Conservation (phyloP, 2,113 vertebrate genomes). For the Neotragus pygmaeus region DNA sequence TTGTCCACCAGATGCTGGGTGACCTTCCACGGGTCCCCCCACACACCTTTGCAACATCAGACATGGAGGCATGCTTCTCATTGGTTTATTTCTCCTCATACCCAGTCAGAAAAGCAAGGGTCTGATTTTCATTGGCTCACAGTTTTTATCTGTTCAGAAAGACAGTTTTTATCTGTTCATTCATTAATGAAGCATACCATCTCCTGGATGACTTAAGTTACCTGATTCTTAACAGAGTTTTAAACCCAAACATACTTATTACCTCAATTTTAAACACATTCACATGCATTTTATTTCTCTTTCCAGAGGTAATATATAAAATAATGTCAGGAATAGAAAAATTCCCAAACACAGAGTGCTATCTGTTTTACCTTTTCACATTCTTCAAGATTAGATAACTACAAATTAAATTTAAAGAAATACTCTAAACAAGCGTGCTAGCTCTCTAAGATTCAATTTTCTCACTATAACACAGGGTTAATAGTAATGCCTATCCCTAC, state of each 20-base stretch:
- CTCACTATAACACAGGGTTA: neutral
- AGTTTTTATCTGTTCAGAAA: neutral
- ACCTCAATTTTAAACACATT: neutral
- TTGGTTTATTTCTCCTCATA: neutral
- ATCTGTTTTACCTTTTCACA: neutral
- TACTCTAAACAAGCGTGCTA: neutral
- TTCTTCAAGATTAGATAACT: neutral
- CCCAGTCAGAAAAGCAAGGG: neutral
- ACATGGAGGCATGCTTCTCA: neutral
- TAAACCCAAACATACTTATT: neutral
- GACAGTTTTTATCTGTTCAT: too few species aligned
- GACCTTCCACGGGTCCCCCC: accelerated
- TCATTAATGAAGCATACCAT: neutral
- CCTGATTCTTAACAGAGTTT: neutral
- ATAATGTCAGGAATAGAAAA: neutral
- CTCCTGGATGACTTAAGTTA: neutral
- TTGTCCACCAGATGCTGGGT: neutral
- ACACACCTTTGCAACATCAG: neutral
- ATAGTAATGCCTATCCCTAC: neutral
- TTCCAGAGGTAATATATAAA: neutral
- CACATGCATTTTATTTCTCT: neutral
- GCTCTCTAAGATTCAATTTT: neutral
- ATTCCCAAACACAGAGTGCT: neutral
- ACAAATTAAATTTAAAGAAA: neutral
- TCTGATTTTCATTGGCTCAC: neutral